A percentile compares a stretch with the other conserved stretches of the same genome.
Conservation (phyloP, 2,888 invertebrate species). For the Cheilosia vulpina region DNA sequence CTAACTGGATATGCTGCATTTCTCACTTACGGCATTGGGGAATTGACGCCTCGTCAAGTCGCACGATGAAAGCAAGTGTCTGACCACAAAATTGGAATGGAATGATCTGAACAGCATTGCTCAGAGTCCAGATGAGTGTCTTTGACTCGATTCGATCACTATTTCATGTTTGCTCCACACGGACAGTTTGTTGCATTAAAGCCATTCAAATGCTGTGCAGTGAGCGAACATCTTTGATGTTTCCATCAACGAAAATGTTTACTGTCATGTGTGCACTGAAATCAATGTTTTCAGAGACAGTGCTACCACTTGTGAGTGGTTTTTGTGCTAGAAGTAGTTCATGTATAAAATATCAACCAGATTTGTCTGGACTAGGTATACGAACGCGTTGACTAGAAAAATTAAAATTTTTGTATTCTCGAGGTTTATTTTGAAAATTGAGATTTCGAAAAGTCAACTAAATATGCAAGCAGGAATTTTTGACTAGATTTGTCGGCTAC, state of each 20-base stretch:
- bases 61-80: conserved; percentile 21
- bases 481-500: too few relatives aligned
- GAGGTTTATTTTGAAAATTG: too few relatives aligned
- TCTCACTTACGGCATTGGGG: conserved; percentile 20
- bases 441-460: too few relatives aligned
- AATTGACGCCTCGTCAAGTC: conserved; percentile 31
- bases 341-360: too few relatives aligned
- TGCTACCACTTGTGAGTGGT: not conserved
- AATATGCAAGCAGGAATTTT: too few relatives aligned
- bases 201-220: not conserved
- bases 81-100: conserved; percentile 12
- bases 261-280: conserved; percentile 3
- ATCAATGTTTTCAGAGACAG: not conserved
- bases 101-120: conserved; percentile 16
- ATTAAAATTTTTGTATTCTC: too few relatives aligned
- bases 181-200: conserved; percentile 3
- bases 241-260: conserved; percentile 25
- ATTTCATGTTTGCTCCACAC: not conserved
- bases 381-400: too few relatives aligned
- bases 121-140: conserved; percentile 15
- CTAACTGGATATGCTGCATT: conserved; percentile 29
- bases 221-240: conserved; percentile 9
- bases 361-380: too few relatives aligned
- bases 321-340: too few relatives aligned
- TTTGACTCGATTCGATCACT: conserved; percentile 28